Evolutionary conservation across 2,888 invertebrate species (phyloP), one percentile per base, ranked within the genome.

Genomic region (Synergus umbraculus): DNA sequence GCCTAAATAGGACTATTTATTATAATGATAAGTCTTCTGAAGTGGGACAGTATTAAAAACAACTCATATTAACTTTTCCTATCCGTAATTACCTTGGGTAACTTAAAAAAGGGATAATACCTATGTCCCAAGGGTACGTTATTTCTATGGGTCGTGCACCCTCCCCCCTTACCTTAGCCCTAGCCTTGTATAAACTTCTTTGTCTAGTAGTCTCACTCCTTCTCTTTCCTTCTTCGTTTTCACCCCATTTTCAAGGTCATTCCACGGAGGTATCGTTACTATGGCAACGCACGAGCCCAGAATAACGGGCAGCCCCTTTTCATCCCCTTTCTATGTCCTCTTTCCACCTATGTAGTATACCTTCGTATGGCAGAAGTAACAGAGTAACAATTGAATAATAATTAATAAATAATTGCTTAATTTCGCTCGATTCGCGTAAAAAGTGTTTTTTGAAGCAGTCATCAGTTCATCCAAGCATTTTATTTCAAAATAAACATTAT

Each of bases 261-360:
- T 82, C 85, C 85, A 84, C 85, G 84, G 86, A 88, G 88, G 86
- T 85, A 86, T 83, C 84, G 88, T 90, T 87, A 81, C 88, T 88
- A 90, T 90, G 86, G 85, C 84, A 84, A 90, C 90, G 85, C 85
- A 85, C 84, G 86, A 89, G 86, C 88, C 86, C 86, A 81, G 85
- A 86, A 86, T 90, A 85, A 88, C 87, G 86, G 82, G 86, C 85
- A 85, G 81, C 85, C 86, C 83, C 84, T 85, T 87, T 84, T 83
- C 84, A 83, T 83, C 79, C 86, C 81, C 82, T 82, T 82, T 78
- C 82, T 82, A 78, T 78, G 79, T 79, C 80, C 82, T 64, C 82
- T 79, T 79, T 80, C 80, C 76, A 79, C 82, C 79, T 83, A 78
- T 80, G 76, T 78, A 54, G 76, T 76, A 73, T 78, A 77, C 60